These are phyloP conservation scores for Gopherus flavomarginatus DNA, from an alignment of 2,113 vertebrate genomes.

Conservation along the genomic window DNA sequence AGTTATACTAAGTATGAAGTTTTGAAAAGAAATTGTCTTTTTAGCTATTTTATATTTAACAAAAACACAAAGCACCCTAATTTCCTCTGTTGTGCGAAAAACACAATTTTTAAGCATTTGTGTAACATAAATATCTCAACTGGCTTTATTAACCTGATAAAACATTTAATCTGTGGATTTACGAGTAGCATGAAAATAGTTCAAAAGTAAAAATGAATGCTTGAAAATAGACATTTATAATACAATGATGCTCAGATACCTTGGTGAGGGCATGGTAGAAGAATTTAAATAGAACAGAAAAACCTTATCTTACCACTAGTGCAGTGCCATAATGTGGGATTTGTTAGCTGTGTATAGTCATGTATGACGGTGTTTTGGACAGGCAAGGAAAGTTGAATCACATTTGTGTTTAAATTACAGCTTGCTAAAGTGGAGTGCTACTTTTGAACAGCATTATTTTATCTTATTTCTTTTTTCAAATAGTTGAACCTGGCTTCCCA, in stretches of 20 bases:
- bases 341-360: not conserved
- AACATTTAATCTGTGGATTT: not conserved
- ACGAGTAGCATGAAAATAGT: fast-evolving
- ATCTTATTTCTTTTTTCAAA: conserved; percentile 29
- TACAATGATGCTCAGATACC: not conserved
- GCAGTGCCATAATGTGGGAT: not conserved
- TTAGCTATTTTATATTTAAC: not conserved
- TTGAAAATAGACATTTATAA: not conserved
- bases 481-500: conserved; percentile 97
- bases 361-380: not conserved
- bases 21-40: not conserved
- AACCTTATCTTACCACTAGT: not conserved
- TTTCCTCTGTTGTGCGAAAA: not conserved
- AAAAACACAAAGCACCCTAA: too few species aligned
- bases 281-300: not conserved
- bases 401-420: not conserved
- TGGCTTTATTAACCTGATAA: not conserved
- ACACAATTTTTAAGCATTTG: not conserved
- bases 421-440: not conserved
- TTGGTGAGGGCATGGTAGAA: not conserved
- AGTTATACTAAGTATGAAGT: not conserved
- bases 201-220: not conserved
- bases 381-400: not conserved
- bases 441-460: not conserved
- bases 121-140: not conserved